Evolutionary conservation across 2,888 invertebrate species (phyloP).

Genomic region (Morpho helenor): DNA sequence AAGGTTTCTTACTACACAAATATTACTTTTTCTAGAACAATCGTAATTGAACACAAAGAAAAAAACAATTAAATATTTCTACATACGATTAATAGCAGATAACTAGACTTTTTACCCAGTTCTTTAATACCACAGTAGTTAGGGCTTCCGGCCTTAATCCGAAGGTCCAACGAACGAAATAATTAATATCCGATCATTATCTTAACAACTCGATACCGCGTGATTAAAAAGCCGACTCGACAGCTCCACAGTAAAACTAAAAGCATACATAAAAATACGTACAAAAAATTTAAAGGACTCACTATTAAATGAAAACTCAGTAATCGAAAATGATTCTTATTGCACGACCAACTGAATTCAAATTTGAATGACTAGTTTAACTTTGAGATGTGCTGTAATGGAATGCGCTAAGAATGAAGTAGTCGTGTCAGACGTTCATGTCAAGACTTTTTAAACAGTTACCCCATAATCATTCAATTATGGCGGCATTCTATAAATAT

Average conservation of each 20-base stretch:
- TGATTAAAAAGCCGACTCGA: conserved; percentile 23
- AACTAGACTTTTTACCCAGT: conserved; percentile 12
- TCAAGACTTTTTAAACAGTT: conserved; percentile 19
- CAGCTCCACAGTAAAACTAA: conserved; percentile 22
- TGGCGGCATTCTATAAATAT: conserved; percentile 13
- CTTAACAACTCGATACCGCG: conserved; percentile 26
- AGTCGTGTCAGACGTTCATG: conserved; percentile 20
- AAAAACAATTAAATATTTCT: neutral
- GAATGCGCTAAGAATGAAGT: conserved; percentile 8
- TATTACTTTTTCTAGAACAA: neutral
- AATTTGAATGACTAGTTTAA: neutral
- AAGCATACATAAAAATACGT: conserved; percentile 14
- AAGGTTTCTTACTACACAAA: too few species aligned
- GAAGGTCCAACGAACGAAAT: conserved; percentile 17
- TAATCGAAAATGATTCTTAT: conserved; percentile 6
- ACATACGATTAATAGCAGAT: conserved; percentile 9
- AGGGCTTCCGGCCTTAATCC: conserved; percentile 23
- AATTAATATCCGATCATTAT: conserved; percentile 28
- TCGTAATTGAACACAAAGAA: neutral
- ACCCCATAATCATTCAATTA: conserved; percentile 24
- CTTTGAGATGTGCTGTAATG: conserved; percentile 6
- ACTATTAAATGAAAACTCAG: neutral
- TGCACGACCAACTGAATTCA: rapidly evolving
- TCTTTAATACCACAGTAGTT: conserved; percentile 11
- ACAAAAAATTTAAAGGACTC: conserved; percentile 4